These are phyloP conservation scores for Papilio polytes DNA, from an alignment of 1,140 invertebrate species.

Conservation along the genomic window DNA sequence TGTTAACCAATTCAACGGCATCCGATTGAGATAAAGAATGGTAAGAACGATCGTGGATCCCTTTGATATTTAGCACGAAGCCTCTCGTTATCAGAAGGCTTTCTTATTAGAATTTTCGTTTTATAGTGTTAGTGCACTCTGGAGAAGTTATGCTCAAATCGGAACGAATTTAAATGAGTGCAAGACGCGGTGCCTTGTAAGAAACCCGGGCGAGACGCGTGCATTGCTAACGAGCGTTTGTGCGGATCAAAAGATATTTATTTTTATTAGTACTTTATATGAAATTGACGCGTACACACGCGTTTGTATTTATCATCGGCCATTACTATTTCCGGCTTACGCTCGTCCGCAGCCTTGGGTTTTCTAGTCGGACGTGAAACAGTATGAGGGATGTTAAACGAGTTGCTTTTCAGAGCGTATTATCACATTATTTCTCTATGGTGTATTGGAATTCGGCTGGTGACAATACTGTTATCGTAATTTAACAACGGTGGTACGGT, in stretches of 20 bases:
- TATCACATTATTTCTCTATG: background rate
- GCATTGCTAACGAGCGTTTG: background rate
- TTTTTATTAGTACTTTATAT: conserved; percentile 24
- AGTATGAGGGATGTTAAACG: background rate
- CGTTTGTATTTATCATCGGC: background rate
- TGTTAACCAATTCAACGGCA: background rate
- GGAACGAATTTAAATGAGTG: conserved; percentile 60
- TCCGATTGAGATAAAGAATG: background rate
- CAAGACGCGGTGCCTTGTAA: conserved; percentile 50
- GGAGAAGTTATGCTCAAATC: conserved; percentile 59
- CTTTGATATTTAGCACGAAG: background rate
- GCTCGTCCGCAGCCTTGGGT: background rate
- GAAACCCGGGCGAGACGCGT: conserved; percentile 37
- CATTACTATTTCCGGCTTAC: background rate
- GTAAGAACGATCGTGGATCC: background rate
- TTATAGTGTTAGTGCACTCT: conserved; percentile 60
- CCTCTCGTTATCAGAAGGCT: background rate
- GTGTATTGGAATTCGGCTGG: background rate
- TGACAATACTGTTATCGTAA: background rate
- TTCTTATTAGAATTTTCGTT: conserved; percentile 49
- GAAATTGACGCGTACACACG: background rate
- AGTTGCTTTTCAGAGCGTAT: conserved; percentile 8
- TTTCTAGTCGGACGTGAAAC: background rate
- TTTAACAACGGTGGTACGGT: background rate
- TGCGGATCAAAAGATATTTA: conserved; percentile 20